Evolutionary conservation across 2,113 vertebrate genomes (phyloP).

Genomic region (Neolamprologus devosi): DNA sequence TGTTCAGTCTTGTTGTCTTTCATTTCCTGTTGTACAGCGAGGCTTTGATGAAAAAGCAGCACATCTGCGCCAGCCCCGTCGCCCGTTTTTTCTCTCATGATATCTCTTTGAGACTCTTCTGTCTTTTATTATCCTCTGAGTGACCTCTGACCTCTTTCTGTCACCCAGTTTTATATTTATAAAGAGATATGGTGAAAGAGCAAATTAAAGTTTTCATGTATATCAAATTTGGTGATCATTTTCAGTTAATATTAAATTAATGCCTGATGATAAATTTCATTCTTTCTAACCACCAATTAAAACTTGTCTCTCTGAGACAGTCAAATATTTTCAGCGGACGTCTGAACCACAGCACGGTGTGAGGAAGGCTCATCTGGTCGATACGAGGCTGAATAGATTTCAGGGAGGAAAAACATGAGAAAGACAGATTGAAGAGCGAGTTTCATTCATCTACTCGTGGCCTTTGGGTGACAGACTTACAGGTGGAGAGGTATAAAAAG

Average conservation of each 20-base stretch:
- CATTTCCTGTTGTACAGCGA: background rate
- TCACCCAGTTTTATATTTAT: background rate
- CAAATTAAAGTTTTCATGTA: background rate
- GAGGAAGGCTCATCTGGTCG: background rate
- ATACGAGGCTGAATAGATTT: background rate
- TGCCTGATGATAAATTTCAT: background rate
- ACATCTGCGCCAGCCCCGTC: background rate
- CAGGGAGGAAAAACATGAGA: background rate
- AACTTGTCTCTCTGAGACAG: fast-evolving
- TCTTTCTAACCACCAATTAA: background rate
- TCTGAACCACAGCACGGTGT: background rate
- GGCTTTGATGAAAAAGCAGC: background rate
- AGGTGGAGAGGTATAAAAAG: background rate
- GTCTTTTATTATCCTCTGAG: background rate
- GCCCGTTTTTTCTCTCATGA: fast-evolving
- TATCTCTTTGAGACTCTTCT: background rate
- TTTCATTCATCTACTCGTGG: background rate
- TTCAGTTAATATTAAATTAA: background rate
- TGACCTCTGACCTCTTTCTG: background rate
- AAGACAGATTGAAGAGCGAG: background rate
- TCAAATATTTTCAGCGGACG: background rate
- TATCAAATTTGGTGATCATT: background rate
- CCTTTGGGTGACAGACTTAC: background rate
- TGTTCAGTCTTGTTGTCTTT: background rate
- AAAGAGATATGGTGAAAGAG: background rate